A percentile compares a stretch with the other conserved stretches of the same genome.
These are phyloP conservation scores for Megalopta genalis DNA, from an alignment of 1,140 invertebrate species.

Conservation along the genomic window DNA sequence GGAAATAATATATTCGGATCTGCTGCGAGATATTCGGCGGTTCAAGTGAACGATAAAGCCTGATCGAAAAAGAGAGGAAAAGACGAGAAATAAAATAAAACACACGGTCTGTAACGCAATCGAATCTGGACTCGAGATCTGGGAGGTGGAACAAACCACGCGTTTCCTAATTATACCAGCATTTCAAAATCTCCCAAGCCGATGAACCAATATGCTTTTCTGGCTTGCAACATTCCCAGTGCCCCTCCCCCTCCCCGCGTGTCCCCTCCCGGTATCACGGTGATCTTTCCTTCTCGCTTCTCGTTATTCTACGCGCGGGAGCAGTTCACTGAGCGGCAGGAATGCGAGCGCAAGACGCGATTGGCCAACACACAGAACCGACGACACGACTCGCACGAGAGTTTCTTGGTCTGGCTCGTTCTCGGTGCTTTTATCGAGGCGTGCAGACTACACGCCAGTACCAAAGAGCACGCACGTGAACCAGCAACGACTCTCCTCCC, in stretches of 20 bases:
- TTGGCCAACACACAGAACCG: conserved; percentile 72
- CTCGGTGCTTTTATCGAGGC: conserved; percentile 38
- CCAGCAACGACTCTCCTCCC: background rate
- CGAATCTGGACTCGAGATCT: conserved; percentile 40
- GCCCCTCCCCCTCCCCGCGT: conserved; percentile 29
- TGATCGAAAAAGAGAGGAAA: background rate
- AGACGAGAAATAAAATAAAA: background rate
- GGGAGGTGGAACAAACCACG: conserved; percentile 57
- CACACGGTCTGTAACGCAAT: conserved; percentile 14
- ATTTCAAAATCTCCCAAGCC: conserved; percentile 75
- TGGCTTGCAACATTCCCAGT: conserved; percentile 73
- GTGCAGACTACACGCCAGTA: background rate
- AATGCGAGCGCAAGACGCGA: conserved; percentile 75
- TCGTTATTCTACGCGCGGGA: conserved; percentile 57
- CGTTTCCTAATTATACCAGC: conserved; percentile 77
- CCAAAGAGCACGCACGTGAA: conserved; percentile 18
- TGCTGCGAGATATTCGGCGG: too few relatives aligned
- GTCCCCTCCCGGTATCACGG: conserved; percentile 28
- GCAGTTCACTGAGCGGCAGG: conserved; percentile 67
- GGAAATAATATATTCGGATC: too few relatives aligned
- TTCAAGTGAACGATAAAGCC: too few relatives aligned
- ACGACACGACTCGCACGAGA: conserved; percentile 47
- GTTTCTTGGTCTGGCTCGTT: conserved; percentile 39
- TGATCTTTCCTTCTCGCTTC: conserved; percentile 48
- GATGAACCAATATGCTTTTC: conserved; percentile 79